phyloP scores from a whole-genome alignment of 2,113 vertebrate species.

The Sylvilagus bachmani region DNA sequence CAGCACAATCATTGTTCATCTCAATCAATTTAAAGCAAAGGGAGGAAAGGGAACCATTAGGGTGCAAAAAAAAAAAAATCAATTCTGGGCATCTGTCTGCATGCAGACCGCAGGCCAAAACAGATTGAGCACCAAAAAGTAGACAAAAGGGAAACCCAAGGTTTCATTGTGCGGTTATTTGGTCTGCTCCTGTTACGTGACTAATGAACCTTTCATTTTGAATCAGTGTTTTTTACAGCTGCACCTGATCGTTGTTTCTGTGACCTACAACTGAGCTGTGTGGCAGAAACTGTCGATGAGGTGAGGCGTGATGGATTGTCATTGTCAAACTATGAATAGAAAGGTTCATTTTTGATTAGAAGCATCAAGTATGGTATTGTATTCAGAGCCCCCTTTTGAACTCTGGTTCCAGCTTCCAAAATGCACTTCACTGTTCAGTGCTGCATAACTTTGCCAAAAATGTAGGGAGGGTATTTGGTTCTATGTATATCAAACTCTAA shows the following conservation, averaged over 20 bases:
- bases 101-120: conserved; percentile 85
- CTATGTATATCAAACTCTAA: neutral
- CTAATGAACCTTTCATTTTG: conserved; percentile 86
- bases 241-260: conserved; percentile 76
- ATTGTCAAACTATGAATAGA: conserved; percentile 79
- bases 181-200: conserved; percentile 77
- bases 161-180: conserved; percentile 78
- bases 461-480: neutral
- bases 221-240: conserved; percentile 79
- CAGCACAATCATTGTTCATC: conserved; percentile 69
- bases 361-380: conserved; percentile 68
- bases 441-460: conserved; percentile 7
- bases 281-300: conserved; percentile 67
- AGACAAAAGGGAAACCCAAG: conserved; percentile 84
- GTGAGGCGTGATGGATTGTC: conserved; percentile 74
- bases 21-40: conserved; percentile 80
- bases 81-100: conserved; percentile 83
- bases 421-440: neutral
- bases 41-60: conserved; percentile 81
- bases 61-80: conserved; percentile 75
- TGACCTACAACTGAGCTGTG: conserved; percentile 59
- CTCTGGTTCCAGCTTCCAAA: conserved; percentile 61
- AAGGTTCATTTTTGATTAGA: conserved; percentile 75
- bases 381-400: conserved; percentile 73
- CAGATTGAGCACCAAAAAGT: conserved; percentile 84